phyloP scores from a whole-genome alignment of 2,797 vertebrate species.

The Cephalopachus bancanus region DNA sequence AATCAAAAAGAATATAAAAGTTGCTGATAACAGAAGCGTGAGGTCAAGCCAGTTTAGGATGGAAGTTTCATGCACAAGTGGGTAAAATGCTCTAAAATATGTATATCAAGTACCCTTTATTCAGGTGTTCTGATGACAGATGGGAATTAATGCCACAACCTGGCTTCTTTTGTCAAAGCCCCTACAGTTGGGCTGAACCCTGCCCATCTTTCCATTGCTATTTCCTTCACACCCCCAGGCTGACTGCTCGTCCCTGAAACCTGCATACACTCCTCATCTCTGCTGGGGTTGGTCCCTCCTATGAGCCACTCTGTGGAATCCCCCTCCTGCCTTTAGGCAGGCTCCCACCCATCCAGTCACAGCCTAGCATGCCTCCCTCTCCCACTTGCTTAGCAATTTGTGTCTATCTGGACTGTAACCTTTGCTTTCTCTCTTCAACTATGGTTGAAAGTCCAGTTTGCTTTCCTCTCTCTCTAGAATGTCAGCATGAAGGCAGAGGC shows the following conservation, averaged over 20 bases:
- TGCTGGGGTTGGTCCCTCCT: background rate
- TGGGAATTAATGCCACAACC: background rate
- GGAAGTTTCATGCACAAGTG: background rate
- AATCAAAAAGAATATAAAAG: background rate
- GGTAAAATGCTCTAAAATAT: background rate
- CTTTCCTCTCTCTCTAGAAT: background rate
- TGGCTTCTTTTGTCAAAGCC: background rate
- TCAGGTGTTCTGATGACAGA: background rate
- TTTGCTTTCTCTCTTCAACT: background rate
- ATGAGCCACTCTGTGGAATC: background rate
- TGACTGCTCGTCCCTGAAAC: background rate
- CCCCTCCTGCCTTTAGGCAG: no score
- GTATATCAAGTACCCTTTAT: no score
- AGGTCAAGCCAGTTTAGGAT: background rate
- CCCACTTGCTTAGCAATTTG: background rate
- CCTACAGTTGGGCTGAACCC: background rate
- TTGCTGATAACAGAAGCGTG: background rate
- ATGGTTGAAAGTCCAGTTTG: background rate
- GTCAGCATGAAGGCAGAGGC: background rate
- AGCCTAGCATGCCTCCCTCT: rapidly evolving
- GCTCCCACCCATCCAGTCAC: background rate
- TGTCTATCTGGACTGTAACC: background rate
- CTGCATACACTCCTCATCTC: background rate
- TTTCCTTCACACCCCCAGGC: background rate
- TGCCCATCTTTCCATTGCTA: background rate